phyloP scores from a whole-genome alignment of 2,888 invertebrate genomes.

The Hyalella azteca region DNA sequence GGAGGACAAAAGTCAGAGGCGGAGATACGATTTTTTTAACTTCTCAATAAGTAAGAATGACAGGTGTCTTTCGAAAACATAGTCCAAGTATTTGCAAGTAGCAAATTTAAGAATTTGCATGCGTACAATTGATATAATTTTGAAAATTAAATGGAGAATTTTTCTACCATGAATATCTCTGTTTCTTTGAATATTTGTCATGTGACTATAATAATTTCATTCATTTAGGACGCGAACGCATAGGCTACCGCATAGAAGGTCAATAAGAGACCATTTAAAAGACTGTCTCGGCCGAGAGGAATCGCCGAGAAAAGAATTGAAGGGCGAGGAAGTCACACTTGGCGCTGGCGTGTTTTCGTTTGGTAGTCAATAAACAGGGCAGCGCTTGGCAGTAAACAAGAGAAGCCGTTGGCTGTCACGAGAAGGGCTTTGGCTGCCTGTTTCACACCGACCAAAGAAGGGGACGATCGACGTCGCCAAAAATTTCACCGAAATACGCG shows the following conservation, averaged over 20 bases:
- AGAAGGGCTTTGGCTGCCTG: constrained; percentile 21
- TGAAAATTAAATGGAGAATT: too few species aligned
- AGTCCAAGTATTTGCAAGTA: too few species aligned
- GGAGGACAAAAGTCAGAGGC: background rate
- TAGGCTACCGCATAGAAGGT: too few species aligned
- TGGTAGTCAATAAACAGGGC: constrained; percentile 34
- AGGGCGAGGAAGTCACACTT: constrained; percentile 23
- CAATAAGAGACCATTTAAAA: too few species aligned
- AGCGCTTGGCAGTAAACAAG: constrained; percentile 37
- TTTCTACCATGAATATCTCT: too few species aligned
- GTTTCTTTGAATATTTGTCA: too few species aligned
- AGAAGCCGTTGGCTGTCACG: constrained; percentile 17
- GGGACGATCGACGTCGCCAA: background rate
- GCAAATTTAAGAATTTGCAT: too few species aligned
- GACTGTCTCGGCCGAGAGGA: too few species aligned
- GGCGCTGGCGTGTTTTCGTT: constrained; percentile 25
- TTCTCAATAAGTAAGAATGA: background rate
- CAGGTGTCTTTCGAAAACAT: too few species aligned
- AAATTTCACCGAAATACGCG: background rate
- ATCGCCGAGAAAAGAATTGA: background rate
- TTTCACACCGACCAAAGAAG: constrained; percentile 17
- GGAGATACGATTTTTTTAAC: background rate
- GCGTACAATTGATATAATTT: too few species aligned
- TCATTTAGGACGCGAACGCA: too few species aligned
- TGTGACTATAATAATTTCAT: too few species aligned